These are phyloP conservation scores for Macropus fuliginosus DNA, from an alignment of 2,797 vertebrate species.

Conservation along the genomic window DNA sequence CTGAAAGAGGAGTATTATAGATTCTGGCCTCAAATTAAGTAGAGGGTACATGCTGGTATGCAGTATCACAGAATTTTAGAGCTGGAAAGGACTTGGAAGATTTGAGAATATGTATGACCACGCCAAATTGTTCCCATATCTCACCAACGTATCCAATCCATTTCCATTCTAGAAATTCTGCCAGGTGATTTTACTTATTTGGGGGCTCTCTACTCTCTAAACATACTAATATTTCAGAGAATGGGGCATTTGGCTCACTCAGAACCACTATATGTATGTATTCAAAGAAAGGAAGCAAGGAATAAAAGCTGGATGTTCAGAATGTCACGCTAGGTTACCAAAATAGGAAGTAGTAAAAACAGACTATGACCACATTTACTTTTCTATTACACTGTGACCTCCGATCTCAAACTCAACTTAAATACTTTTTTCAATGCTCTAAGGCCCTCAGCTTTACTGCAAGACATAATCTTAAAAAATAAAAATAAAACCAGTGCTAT, in stretches of 20 bases:
- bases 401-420: slow-evolving; percentile 11
- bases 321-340: slow-evolving; percentile 45
- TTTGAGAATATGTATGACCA: not conserved
- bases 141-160: not conserved
- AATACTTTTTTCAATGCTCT: not conserved
- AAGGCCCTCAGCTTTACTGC: slow-evolving; percentile 1
- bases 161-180: not conserved
- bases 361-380: not conserved
- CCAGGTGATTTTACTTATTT: not conserved
- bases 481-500: slow-evolving; percentile 37
- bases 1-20: not conserved
- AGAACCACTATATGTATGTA: not conserved
- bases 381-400: slow-evolving; percentile 10
- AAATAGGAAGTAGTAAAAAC: not conserved
- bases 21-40: not conserved
- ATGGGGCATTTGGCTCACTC: not conserved
- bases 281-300: slow-evolving; percentile 76
- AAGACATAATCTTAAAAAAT: slow-evolving; percentile 41
- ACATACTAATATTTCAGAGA: slow-evolving; percentile 65
- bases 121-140: not conserved
- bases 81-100: not conserved
- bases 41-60: not conserved
- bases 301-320: slow-evolving; percentile 73
- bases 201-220: slow-evolving; percentile 26
- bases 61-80: not conserved